These are phyloP conservation scores for Cherax quadricarinatus DNA, from an alignment of 1,140 invertebrate species.

Conservation along the genomic window DNA sequence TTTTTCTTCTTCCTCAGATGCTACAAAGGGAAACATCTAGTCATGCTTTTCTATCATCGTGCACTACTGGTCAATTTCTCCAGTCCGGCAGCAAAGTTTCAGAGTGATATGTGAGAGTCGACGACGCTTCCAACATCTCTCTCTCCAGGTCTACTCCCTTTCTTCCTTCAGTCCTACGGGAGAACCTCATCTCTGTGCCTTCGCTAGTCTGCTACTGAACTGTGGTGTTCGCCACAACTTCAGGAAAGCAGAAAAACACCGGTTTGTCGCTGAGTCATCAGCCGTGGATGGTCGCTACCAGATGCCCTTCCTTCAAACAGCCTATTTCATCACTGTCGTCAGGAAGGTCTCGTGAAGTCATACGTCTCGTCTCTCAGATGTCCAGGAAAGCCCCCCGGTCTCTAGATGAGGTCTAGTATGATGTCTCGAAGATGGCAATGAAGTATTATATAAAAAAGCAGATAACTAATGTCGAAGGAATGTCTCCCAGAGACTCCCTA, in stretches of 20 bases:
- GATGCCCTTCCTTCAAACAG: background rate
- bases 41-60: slow-evolving; percentile 64
- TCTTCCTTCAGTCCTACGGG: background rate
- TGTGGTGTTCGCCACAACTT: background rate
- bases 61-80: slow-evolving; percentile 58
- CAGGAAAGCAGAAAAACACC: background rate
- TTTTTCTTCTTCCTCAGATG: slow-evolving; percentile 41
- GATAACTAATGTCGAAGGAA: too few relatives aligned
- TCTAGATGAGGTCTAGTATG: too few relatives aligned
- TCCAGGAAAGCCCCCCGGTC: too few relatives aligned
- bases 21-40: slow-evolving; percentile 45
- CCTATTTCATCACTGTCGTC: background rate
- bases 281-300: background rate
- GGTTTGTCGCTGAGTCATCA: background rate
- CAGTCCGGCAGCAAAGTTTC: slow-evolving; percentile 10
- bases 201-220: background rate
- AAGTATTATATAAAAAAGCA: too few relatives aligned
- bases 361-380: too few relatives aligned
- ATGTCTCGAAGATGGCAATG: too few relatives aligned
- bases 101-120: slow-evolving; percentile 3
- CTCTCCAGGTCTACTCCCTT: background rate
- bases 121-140: background rate
- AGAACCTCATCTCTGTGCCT: background rate
- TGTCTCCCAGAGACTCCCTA: too few relatives aligned
- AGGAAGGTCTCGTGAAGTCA: background rate